phyloP scores from a whole-genome alignment of 2,113 vertebrate species.

The Malaclemys terrapin region DNA sequence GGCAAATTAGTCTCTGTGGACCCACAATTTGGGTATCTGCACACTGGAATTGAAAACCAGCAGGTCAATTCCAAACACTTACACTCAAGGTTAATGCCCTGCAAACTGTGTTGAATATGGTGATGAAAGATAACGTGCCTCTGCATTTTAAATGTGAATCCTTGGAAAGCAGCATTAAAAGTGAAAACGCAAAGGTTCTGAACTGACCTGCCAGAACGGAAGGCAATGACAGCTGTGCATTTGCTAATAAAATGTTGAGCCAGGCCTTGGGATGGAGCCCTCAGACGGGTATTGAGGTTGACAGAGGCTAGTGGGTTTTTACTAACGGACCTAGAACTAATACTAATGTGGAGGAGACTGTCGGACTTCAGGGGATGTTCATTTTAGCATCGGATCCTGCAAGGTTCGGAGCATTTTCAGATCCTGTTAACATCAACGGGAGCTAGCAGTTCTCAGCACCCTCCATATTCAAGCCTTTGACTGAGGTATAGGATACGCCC shows the following conservation, averaged over 20 bases:
- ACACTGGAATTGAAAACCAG: not conserved
- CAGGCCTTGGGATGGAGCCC: not conserved
- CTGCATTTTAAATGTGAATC: not conserved
- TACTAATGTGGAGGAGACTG: accelerated
- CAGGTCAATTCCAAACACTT: conserved; percentile 21
- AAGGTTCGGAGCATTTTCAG: accelerated
- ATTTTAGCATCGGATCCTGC: not conserved
- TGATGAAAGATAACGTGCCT: not conserved
- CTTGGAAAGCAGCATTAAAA: accelerated
- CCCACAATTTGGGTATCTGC: conserved; percentile 31
- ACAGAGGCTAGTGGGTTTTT: not conserved
- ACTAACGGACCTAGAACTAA: not conserved
- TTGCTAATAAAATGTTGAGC: accelerated
- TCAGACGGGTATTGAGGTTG: not conserved
- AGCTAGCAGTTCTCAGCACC: not conserved
- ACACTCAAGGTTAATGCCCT: conserved; percentile 46
- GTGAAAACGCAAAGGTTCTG: not conserved
- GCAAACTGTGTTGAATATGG: not conserved
- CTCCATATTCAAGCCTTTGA: not conserved
- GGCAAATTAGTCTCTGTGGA: conserved; percentile 49
- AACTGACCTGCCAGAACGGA: not conserved
- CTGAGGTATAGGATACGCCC: accelerated
- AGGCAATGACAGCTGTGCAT: accelerated
- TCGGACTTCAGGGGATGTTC: not conserved
- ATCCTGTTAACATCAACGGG: not conserved